These are phyloP conservation scores for Gasterosteus aculeatus DNA, from an alignment of 2,113 vertebrate species.

Conservation along the genomic window DNA sequence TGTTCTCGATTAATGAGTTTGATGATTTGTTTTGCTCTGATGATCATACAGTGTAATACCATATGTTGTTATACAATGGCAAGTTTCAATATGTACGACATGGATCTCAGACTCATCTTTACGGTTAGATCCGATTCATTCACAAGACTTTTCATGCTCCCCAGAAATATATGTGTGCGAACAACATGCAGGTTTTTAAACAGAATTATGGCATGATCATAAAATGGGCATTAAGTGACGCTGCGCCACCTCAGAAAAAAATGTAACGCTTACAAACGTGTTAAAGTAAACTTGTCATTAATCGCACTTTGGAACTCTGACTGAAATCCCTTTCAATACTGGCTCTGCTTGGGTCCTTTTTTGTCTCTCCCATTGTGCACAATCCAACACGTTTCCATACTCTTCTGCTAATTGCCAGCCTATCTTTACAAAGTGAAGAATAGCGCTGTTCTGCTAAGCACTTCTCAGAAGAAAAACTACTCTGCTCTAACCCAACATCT, in stretches of 20 bases:
- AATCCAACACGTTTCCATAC: not conserved
- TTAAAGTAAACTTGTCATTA: not conserved
- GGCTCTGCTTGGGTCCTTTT: not conserved
- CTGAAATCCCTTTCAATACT: not conserved
- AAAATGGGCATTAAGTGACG: not conserved
- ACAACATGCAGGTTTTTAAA: not conserved
- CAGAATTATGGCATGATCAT: not conserved
- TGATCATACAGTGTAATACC: not conserved
- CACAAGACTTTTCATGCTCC: too few species aligned
- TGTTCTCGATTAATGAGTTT: not conserved
- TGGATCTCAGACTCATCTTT: too few species aligned
- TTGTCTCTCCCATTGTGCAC: not conserved
- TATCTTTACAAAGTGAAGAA: not conserved
- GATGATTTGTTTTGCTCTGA: not conserved
- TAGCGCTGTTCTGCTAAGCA: slow-evolving; percentile 11
- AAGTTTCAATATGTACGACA: too few species aligned
- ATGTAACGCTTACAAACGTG: not conserved
- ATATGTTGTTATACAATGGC: not conserved
- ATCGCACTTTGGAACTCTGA: not conserved
- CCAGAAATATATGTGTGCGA: not conserved
- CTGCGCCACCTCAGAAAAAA: too few species aligned
- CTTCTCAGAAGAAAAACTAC: slow-evolving; percentile 12
- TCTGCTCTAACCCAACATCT: slow-evolving; percentile 4
- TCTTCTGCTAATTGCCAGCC: not conserved
- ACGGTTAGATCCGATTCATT: too few species aligned